A percentile compares a stretch with the other conserved stretches of the same genome.
Evolutionary conservation across 2,797 vertebrate species (phyloP).

Genomic region (Enteromius viviparus): DNA sequence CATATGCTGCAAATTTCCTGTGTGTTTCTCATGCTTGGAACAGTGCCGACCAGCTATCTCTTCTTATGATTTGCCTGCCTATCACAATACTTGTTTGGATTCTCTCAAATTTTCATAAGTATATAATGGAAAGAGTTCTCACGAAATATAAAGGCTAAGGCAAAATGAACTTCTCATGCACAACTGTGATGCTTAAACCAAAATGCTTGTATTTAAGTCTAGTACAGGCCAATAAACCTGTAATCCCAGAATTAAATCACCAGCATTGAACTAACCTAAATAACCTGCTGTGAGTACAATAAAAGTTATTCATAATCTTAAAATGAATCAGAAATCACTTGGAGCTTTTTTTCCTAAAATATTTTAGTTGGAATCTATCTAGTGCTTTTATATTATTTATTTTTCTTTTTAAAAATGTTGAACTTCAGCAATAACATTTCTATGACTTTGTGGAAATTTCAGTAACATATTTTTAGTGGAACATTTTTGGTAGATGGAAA

Average conservation of each 20-base stretch:
- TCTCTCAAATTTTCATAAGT: conserved; percentile 11
- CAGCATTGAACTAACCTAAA: not conserved
- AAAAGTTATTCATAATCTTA: not conserved
- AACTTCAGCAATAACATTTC: not conserved
- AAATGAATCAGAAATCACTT: not conserved
- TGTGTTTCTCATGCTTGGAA: not conserved
- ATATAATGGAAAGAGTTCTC: not conserved
- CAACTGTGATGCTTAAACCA: too few species aligned
- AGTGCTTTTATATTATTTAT: too few species aligned
- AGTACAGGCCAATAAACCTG: not conserved
- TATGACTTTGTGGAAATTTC: not conserved
- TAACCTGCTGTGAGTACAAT: not conserved
- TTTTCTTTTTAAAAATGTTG: too few species aligned
- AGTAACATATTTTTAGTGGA: not conserved
- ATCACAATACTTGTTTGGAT: conserved; percentile 13
- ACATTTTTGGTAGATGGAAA: not conserved
- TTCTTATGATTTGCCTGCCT: not conserved
- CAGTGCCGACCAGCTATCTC: not conserved
- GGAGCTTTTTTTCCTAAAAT: not conserved
- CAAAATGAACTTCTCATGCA: not conserved
- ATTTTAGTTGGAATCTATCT: not conserved
- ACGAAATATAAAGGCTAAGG: not conserved
- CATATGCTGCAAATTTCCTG: not conserved
- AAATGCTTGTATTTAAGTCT: not conserved
- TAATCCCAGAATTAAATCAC: not conserved